A percentile compares a stretch with the other conserved stretches of the same genome.
These are phyloP conservation scores for Rhinolophus sinicus DNA, from an alignment of 2,113 vertebrate species.

Conservation along the genomic window DNA sequence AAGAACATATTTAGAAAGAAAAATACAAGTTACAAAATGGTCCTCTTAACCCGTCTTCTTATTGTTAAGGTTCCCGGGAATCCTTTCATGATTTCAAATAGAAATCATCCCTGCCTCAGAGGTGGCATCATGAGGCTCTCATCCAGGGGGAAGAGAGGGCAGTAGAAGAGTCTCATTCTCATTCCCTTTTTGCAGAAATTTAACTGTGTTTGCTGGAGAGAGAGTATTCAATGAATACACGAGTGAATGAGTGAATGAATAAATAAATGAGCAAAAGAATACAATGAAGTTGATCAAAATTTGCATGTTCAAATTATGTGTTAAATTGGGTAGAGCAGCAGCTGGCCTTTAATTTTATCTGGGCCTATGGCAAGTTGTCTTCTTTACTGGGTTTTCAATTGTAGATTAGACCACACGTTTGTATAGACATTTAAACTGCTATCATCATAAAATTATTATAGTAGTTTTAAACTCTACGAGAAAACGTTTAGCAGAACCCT, in stretches of 20 bases:
- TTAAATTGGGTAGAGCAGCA: not conserved
- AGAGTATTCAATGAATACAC: not conserved
- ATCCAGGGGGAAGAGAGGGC: not conserved
- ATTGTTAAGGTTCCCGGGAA: not conserved
- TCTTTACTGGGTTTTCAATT: not conserved
- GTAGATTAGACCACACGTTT: not conserved
- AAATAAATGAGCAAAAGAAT: not conserved
- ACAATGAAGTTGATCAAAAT: not conserved
- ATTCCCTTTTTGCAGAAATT: not conserved
- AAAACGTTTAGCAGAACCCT: constrained; percentile 12
- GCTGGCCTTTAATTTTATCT: not conserved
- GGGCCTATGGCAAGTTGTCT: not conserved
- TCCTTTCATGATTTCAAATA: not conserved
- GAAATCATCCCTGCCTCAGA: not conserved
- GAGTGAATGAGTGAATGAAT: not conserved
- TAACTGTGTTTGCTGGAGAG: not conserved
- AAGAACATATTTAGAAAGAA: not conserved
- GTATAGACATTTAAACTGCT: constrained; percentile 23
- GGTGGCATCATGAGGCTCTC: rapidly evolving
- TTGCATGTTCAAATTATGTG: not conserved
- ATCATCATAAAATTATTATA: not conserved
- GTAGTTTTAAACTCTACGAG: not conserved
- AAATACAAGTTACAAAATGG: not conserved
- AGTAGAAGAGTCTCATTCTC: not conserved
- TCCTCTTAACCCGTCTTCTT: not conserved